Base-by-base conservation (phyloP, 2,888 invertebrate genomes). In the Andrena flavipes region DNA sequence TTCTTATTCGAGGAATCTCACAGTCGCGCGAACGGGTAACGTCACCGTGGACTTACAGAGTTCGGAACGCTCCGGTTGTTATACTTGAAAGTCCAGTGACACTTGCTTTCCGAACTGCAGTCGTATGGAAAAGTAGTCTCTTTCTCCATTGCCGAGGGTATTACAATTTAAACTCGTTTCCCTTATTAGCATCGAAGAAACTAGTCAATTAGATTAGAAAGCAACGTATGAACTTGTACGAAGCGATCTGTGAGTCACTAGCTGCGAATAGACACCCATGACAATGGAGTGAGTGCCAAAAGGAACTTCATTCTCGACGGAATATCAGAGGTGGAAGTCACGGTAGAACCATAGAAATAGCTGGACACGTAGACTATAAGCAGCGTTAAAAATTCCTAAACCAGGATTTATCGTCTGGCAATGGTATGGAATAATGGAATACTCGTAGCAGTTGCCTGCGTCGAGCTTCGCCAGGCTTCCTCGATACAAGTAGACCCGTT, bases 361-460 rank as follows among this genome's bases (percentile, higher is more conserved):
- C 51, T 51, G 7, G 20, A 51, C 20, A 51, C n/a, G n/a, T n/a
- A 33, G 35, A 65, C 54, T 26, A 26, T 6, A 29, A 65, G 65
- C 65, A 56, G 54, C 35, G 6, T 65, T 73, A 29, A 35, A 73
- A 54, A 33, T 35, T 62, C 10, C 26, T 20, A 7, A 71, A 62
- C 20, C 35, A 42, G 60, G 64, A 68, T 79, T 73, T 65, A 73
- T 79, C 73, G 10, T 35, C 63, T 79, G 56, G 64, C 76, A 33
- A 7, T 30, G 76, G 13, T 67, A 77, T 33, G 77, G 63, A 80
- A 80, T 80, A 72, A 77, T 33, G 77, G 63, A 80, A 80, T 80
- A 72, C 72, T 80, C 72, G 77, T 56, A 77, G 77, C 77, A 80
- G 63, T 77, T 80, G 77, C 23, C 49, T 72, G 5, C 48, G 30